Base-by-base conservation (phyloP, 2,797 vertebrate genomes). In the Bucorvus abyssinicus region DNA sequence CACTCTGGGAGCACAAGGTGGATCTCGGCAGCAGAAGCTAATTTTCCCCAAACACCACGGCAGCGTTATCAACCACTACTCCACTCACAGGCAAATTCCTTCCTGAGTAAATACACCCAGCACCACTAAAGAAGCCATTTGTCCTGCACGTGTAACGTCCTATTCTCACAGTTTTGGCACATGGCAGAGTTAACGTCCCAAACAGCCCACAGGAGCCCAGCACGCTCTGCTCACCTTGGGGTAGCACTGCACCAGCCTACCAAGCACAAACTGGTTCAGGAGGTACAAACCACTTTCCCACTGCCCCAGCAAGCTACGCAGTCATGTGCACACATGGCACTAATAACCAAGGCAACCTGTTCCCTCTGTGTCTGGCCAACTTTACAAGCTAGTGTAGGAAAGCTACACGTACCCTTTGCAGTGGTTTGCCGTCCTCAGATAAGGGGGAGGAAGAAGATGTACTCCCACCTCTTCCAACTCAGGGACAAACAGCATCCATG, bases 221-320 rank as follows among this genome's bases (percentile, higher is more conserved):
- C 9, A 50, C 0, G 5, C 34, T 9, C 61, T 34, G 50, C 30
- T 44, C 59, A 9, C 22, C 29, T 47, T 0, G 0, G 29, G 24
- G 23, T 2, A 79, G 60, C 27, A 22, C 34, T n/a, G 36, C 56
- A 67, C 32, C 45, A 68, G 73, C 45, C 63, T 74, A 68, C 11
- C 21, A 34, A 78, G 13, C 32, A 76, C 61, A 73, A 50, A 50
- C 6, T 11, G 12, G n/a, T 34, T 40, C 10, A 18, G 24, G 38
- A 87, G 71, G 36, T 3, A 81, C 24, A 73, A 75, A 50, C 13
- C 30, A 27, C 14, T 8, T n/a, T 52, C 52, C 34, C 11, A 42
- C 15, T 34, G 12, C 26, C 29, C 29, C 77, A 81, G 44, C 18
- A 87, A 82, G 52, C 30, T 55, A 23, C 0, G 1, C 38, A 84